Conservation (phyloP, 2,113 vertebrate genomes). For the Piaya cayana region DNA sequence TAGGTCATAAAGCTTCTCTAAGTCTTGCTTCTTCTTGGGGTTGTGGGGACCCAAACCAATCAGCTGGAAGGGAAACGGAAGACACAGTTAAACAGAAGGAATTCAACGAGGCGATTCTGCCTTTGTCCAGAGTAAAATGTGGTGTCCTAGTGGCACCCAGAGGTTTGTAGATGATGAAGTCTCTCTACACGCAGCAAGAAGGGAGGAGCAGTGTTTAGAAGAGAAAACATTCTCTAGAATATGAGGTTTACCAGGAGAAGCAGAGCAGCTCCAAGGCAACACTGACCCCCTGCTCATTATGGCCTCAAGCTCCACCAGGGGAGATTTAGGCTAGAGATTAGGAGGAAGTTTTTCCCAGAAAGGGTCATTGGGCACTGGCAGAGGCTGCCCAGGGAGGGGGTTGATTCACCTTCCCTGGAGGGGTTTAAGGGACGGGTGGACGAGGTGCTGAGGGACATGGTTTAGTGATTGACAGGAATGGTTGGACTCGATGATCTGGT, state of each 20-base stretch:
- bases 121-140: background rate
- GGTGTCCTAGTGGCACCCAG: rapidly evolving
- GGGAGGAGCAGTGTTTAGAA: background rate
- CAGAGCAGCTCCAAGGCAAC: background rate
- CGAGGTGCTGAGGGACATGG: no score
- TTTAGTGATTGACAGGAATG: no score
- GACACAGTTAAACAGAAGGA: background rate
- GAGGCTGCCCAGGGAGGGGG: no score
- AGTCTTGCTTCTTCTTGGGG: slow-evolving; percentile 77
- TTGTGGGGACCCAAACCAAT: slow-evolving; percentile 78
- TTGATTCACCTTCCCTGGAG: no score
- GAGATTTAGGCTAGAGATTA: no score
- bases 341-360: no score
- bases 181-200: background rate
- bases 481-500: no score
- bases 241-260: no score
- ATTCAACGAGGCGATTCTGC: rapidly evolving
- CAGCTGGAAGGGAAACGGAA: slow-evolving; percentile 67
- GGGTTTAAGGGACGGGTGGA: no score
- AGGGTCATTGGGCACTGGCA: no score
- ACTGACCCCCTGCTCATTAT: rapidly evolving
- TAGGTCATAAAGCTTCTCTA: slow-evolving; percentile 79
- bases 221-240: background rate
- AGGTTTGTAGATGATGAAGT: background rate
- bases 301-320: no score